These are phyloP conservation scores for Holotrichia oblita DNA, from an alignment of 1,140 invertebrate species.

Conservation along the genomic window DNA sequence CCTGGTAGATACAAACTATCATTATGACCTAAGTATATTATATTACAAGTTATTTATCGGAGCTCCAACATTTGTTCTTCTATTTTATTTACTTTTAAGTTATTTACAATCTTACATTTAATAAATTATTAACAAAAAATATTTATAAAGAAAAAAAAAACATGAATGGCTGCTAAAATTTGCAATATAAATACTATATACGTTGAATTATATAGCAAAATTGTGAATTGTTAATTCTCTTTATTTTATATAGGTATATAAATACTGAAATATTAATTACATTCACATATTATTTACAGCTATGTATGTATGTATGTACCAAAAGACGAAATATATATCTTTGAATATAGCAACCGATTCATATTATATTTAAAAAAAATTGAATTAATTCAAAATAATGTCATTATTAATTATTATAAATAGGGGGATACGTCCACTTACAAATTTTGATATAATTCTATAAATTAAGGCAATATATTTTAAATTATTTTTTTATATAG, in stretches of 20 bases:
- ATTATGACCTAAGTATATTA: slow-evolving; percentile 34
- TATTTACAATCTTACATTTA: slow-evolving; percentile 38
- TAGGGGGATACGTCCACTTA: slow-evolving; percentile 1
- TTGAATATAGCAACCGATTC: slow-evolving; percentile 34
- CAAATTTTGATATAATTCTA: background rate
- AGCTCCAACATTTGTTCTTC: slow-evolving; percentile 40
- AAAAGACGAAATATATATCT: background rate
- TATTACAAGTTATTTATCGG: slow-evolving; percentile 40
- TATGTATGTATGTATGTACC: slow-evolving; percentile 23
- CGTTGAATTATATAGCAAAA: slow-evolving; percentile 1
- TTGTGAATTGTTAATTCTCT: slow-evolving; percentile 1
- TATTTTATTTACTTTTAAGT: slow-evolving; percentile 32
- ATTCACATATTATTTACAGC: slow-evolving; percentile 25
- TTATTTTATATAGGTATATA: background rate
- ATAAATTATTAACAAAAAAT: slow-evolving; percentile 40
- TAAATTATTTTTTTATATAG: background rate
- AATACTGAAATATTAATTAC: slow-evolving; percentile 39
- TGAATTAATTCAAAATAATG: slow-evolving; percentile 28
- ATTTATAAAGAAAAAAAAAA: slow-evolving; percentile 5
- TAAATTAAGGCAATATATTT: background rate
- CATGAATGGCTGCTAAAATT: slow-evolving; percentile 38
- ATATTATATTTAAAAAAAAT: slow-evolving; percentile 2
- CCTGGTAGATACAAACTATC: slow-evolving; percentile 43
- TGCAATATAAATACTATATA: slow-evolving; percentile 19
- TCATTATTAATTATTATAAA: background rate